Evolutionary conservation across 1,140 invertebrate genomes (phyloP).

Genomic region (Drosophila lacteicornis): DNA sequence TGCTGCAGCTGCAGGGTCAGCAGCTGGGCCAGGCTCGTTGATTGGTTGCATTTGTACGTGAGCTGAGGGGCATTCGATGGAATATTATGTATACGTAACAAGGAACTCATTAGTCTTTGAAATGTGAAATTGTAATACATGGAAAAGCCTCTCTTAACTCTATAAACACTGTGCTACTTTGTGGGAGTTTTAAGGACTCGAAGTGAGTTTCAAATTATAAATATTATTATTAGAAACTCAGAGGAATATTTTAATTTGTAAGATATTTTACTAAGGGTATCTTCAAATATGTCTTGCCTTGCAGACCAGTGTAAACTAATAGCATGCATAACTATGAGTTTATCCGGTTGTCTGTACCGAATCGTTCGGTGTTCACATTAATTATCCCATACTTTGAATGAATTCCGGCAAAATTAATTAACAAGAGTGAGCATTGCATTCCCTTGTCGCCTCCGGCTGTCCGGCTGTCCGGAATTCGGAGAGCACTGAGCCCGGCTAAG

Average conservation of each 20-base stretch:
- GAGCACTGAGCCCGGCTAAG: neutral
- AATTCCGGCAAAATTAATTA: constrained; percentile 36
- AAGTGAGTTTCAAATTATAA: neutral
- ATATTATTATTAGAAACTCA: too few relatives aligned
- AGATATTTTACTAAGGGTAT: too few relatives aligned
- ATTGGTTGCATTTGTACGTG: constrained; percentile 86
- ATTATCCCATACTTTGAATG: constrained; percentile 27
- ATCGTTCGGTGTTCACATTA: constrained; percentile 17
- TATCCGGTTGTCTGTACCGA: neutral
- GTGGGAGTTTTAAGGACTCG: neutral
- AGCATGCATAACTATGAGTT: neutral
- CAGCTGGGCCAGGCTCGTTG: constrained; percentile 92
- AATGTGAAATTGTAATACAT: constrained; percentile 21
- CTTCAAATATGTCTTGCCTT: neutral
- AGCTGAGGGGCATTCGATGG: constrained; percentile 84
- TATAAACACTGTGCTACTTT: neutral
- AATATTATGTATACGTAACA: constrained; percentile 9
- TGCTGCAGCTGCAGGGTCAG: constrained; percentile 92
- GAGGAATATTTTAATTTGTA: neutral
- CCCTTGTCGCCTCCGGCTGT: neutral
- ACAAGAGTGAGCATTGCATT: constrained; percentile 19
- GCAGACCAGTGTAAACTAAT: constrained; percentile 2
- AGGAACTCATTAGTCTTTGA: constrained; percentile 1
- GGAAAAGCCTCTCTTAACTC: neutral
- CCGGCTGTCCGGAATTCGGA: too few relatives aligned